These are phyloP conservation scores for Erinaceus europaeus DNA, from an alignment of 2,113 vertebrate genomes.

Conservation along the genomic window DNA sequence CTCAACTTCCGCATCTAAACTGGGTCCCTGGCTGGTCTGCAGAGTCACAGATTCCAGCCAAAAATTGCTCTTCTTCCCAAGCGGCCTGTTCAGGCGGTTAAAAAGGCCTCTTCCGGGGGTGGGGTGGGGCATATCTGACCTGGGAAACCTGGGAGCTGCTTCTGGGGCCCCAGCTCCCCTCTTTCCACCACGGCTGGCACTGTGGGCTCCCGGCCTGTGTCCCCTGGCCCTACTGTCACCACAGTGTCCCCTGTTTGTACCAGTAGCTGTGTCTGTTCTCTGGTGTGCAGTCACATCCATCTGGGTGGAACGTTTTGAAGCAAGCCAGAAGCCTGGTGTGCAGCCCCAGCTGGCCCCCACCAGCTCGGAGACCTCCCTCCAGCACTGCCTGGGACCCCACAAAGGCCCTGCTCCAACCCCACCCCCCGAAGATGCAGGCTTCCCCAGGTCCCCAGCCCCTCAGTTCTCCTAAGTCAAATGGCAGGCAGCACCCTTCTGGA, in stretches of 20 bases:
- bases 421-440: no score
- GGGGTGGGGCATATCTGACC: neutral
- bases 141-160: no score
- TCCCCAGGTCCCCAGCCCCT: no score
- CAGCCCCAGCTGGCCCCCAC: slow-evolving; percentile 2
- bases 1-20: neutral
- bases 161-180: neutral
- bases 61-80: slow-evolving; percentile 58
- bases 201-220: no score
- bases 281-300: neutral
- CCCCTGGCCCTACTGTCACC: slow-evolving; percentile 15
- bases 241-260: neutral
- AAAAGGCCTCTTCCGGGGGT: neutral
- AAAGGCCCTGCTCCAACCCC: no score
- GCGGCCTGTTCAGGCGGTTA: slow-evolving; percentile 74
- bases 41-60: neutral
- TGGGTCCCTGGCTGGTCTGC: neutral
- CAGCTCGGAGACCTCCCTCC: slow-evolving; percentile 37
- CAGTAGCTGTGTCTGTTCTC: slow-evolving; percentile 34
- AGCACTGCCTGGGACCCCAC: slow-evolving; percentile 61
- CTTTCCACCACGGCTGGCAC: no score
- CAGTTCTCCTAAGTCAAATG: no score
- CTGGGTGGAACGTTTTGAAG: slow-evolving; percentile 68
- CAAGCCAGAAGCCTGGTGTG: slow-evolving; percentile 70
- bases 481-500: no score